Conservation (phyloP, 2,888 invertebrate genomes). For the Callimorpha dominula region DNA sequence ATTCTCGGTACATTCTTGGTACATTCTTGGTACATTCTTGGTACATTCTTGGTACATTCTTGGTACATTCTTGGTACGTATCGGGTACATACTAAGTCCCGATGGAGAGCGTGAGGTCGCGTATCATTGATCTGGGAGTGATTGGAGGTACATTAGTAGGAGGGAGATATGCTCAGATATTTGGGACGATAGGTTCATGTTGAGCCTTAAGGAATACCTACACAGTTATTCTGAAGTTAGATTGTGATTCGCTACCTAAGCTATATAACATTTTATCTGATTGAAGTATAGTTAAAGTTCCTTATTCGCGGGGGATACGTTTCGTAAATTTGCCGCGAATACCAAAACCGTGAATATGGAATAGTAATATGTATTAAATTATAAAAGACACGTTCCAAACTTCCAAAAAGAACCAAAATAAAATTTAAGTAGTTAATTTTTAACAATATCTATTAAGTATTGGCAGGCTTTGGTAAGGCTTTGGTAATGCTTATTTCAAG, state of each 20-base stretch:
- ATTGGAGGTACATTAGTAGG: background rate
- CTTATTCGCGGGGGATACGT: no score
- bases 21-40: background rate
- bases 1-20: background rate
- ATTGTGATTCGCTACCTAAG: background rate
- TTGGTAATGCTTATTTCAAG: no score
- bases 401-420: no score
- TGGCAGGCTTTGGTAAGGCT: no score
- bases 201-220: background rate
- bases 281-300: background rate
- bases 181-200: background rate
- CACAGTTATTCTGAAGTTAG: background rate
- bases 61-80: no score
- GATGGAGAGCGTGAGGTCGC: slow-evolving; percentile 2
- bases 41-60: background rate
- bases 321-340: no score
- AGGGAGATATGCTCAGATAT: background rate
- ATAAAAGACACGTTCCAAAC: no score
- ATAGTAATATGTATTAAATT: no score
- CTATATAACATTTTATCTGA: background rate
- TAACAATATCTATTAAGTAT: no score
- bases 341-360: no score
- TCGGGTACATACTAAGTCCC: no score
- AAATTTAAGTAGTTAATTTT: no score
- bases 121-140: slow-evolving; percentile 6